Evolutionary conservation across 2,888 invertebrate species (phyloP).

Genomic region (Stenolophus ochropezus): DNA sequence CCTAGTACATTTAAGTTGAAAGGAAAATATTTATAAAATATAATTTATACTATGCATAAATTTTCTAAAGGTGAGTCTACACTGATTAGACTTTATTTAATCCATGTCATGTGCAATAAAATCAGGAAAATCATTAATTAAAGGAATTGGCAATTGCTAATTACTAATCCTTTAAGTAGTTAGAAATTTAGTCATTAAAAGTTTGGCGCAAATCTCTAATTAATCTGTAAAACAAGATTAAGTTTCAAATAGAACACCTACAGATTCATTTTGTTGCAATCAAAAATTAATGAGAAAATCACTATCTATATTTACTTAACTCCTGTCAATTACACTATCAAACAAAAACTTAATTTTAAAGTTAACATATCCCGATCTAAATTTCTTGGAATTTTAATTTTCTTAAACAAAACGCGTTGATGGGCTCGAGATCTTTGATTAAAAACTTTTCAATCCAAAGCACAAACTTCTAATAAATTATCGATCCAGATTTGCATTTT

Average conservation of each 20-base stretch:
- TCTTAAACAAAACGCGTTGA: conserved; percentile 23
- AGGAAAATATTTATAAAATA: too few species aligned
- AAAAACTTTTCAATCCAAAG: conserved; percentile 53
- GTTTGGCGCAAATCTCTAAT: background rate
- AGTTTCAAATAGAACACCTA: background rate
- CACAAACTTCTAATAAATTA: conserved; percentile 17
- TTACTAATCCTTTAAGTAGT: background rate
- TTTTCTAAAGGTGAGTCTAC: too few species aligned
- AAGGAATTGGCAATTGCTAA: background rate
- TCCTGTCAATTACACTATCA: background rate
- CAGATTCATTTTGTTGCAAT: background rate
- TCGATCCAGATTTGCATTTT: conserved; percentile 35
- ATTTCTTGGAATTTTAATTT: conserved; percentile 43
- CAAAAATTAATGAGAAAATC: background rate
- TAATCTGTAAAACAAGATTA: background rate
- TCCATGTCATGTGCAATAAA: background rate
- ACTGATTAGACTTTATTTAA: too few species aligned
- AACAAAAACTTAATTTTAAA: background rate
- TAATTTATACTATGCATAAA: too few species aligned
- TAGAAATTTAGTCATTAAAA: background rate
- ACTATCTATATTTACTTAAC: too few species aligned
- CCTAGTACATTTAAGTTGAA: too few species aligned
- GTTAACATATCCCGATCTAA: background rate
- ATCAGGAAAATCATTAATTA: background rate
- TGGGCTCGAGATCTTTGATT: conserved; percentile 30